Evolutionary conservation across 2,888 invertebrate species (phyloP).

Genomic region (Dicycla oo): DNA sequence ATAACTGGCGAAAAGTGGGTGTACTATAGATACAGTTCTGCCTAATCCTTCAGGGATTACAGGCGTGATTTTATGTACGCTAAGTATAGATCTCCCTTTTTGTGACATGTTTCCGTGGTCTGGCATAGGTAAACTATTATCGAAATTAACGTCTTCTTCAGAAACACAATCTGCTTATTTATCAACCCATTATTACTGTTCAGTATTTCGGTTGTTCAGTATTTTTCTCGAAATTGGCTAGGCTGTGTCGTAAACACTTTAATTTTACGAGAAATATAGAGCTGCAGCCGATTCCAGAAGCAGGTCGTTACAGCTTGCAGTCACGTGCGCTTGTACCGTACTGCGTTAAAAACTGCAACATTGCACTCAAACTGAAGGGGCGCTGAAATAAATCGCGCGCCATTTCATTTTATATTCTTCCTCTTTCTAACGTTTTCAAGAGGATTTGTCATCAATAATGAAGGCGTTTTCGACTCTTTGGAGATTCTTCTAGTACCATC

Average conservation of each 20-base stretch:
- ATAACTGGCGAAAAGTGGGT: neutral
- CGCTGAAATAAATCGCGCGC: slow-evolving; percentile 45
- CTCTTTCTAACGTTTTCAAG: slow-evolving; percentile 11
- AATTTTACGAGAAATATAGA: slow-evolving; percentile 52
- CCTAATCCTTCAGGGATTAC: neutral
- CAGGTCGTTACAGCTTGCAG: slow-evolving; percentile 49
- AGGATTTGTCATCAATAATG: slow-evolving; percentile 40
- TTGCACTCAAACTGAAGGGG: slow-evolving; percentile 41
- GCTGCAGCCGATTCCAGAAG: slow-evolving; percentile 28
- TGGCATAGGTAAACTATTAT: neutral
- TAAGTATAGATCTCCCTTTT: neutral
- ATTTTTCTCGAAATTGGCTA: slow-evolving; percentile 27
- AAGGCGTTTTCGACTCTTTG: slow-evolving; percentile 1
- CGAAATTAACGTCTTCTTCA: neutral
- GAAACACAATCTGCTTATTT: slow-evolving; percentile 5
- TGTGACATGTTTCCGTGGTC: neutral
- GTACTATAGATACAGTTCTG: too few species aligned
- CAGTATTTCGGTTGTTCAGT: slow-evolving; percentile 15
- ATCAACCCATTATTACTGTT: slow-evolving; percentile 13
- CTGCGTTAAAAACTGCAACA: slow-evolving; percentile 63
- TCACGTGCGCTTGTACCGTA: slow-evolving; percentile 54
- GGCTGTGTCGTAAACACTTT: slow-evolving; percentile 57
- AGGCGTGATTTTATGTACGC: neutral
- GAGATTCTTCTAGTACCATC: slow-evolving; percentile 3
- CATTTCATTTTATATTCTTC: slow-evolving; percentile 36